Evolutionary conservation across 2,113 vertebrate species (phyloP).

Genomic region (Pachyramphus minor): DNA sequence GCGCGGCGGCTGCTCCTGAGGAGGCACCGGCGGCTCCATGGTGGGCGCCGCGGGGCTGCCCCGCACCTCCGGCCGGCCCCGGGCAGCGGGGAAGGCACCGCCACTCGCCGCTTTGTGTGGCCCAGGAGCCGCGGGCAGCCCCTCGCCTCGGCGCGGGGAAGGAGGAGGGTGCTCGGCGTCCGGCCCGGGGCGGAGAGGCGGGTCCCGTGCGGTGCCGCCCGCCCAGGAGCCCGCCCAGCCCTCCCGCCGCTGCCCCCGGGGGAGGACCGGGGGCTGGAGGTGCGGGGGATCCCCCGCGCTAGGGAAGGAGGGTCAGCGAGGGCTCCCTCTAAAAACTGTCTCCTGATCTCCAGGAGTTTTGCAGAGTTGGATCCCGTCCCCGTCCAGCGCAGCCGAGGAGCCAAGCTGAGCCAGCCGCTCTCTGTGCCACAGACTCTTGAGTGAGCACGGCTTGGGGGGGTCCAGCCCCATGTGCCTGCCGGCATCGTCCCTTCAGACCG

Average conservation of each 20-base stretch:
- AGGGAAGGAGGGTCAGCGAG: rapidly evolving
- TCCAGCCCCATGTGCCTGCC: rapidly evolving
- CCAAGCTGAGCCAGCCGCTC: rapidly evolving
- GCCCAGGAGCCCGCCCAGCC: not conserved
- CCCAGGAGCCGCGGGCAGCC: not conserved
- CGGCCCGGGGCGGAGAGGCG: not conserved
- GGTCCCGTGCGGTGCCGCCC: not conserved
- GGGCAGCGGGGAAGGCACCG: not conserved
- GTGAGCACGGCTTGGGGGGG: not conserved
- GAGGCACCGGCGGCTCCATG: slow-evolving; percentile 59
- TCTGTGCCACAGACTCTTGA: rapidly evolving
- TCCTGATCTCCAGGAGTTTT: rapidly evolving
- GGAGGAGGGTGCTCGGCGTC: not conserved
- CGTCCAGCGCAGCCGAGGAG: not conserved
- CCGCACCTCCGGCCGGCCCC: not conserved
- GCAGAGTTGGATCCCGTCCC: rapidly evolving
- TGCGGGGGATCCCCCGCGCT: rapidly evolving
- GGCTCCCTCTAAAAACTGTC: not conserved
- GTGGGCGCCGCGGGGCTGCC: not conserved
- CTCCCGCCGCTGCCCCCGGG: not conserved
- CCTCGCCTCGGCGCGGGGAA: not conserved
- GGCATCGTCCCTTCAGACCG: rapidly evolving
- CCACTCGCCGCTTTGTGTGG: not conserved
- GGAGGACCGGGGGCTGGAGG: not conserved
- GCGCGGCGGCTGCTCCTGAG: slow-evolving; percentile 66